phyloP scores from a whole-genome alignment of 2,888 invertebrate genomes.

The Alloscopus bannaensis region DNA sequence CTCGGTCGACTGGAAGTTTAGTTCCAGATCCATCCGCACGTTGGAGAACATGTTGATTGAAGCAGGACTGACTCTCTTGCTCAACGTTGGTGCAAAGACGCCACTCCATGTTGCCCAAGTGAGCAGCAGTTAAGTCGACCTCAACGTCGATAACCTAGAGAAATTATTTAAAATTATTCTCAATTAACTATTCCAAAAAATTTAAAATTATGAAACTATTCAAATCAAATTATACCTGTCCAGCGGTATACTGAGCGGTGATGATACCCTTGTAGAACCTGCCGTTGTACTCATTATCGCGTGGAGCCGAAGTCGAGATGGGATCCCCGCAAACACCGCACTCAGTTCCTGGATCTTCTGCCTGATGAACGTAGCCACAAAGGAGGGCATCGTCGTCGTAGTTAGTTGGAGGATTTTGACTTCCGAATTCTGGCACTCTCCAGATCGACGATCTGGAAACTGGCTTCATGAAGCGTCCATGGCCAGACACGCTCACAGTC shows the following conservation, averaged over 20 bases:
- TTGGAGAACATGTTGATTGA: slow-evolving; percentile 51
- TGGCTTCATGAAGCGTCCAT: slow-evolving; percentile 57
- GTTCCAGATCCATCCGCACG: slow-evolving; percentile 73
- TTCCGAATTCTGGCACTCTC: slow-evolving; percentile 47
- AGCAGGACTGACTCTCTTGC: slow-evolving; percentile 44
- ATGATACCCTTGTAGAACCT: slow-evolving; percentile 49
- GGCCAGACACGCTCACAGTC: slow-evolving; percentile 10
- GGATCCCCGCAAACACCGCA: slow-evolving; percentile 70
- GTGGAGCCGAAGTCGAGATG: slow-evolving; percentile 8
- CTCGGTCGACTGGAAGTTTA: slow-evolving; percentile 73
- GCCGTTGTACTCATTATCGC: slow-evolving; percentile 40
- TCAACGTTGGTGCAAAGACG: slow-evolving; percentile 44
- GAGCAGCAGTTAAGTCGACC: slow-evolving; percentile 39
- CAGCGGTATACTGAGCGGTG: slow-evolving; percentile 27
- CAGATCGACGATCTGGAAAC: slow-evolving; percentile 55
- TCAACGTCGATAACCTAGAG: slow-evolving; percentile 40
- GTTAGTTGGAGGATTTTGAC: slow-evolving; percentile 55
- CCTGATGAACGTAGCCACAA: slow-evolving; percentile 56
- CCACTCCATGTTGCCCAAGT: slow-evolving; percentile 55
- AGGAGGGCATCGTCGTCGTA: slow-evolving; percentile 50
- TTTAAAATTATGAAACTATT: neutral
- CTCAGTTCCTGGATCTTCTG: slow-evolving; percentile 59
- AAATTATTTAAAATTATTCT: neutral
- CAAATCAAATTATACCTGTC: slow-evolving; percentile 11
- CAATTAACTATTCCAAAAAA: neutral